These are phyloP conservation scores for Lethenteron reissneri DNA, from an alignment of 2,113 vertebrate genomes.

Conservation along the genomic window DNA sequence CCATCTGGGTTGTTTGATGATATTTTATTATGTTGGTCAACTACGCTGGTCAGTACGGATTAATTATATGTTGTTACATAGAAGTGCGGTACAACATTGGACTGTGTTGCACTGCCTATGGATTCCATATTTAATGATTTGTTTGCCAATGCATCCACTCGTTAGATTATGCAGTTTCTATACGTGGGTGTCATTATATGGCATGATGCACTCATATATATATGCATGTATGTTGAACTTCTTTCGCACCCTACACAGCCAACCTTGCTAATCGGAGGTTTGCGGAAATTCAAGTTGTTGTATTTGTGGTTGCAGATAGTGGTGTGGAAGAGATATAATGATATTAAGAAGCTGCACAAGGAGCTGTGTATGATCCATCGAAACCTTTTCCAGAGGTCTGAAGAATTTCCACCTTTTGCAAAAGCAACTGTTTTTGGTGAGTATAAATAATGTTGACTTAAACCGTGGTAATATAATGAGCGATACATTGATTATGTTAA, in stretches of 20 bases:
- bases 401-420: slow-evolving; percentile 83
- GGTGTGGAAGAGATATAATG: slow-evolving; percentile 91
- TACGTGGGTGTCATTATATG: background rate
- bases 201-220: background rate
- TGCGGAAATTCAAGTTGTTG: background rate
- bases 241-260: no score
- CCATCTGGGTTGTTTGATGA: no score
- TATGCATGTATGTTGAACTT: background rate
- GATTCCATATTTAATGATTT: no score
- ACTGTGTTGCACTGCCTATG: no score
- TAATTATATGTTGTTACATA: no score
- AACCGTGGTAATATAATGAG: no score
- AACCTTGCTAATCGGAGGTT: no score
- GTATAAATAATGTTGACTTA: slow-evolving; percentile 12
- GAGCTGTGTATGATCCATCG: slow-evolving; percentile 84
- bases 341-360: slow-evolving; percentile 87
- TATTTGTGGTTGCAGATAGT: slow-evolving; percentile 41
- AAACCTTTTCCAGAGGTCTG: slow-evolving; percentile 55
- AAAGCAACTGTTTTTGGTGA: slow-evolving; percentile 93
- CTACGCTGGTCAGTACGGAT: no score
- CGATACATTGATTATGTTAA: no score
- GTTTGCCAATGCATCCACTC: no score
- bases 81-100: no score
- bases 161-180: background rate
- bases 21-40: no score